Percentiles rank a stretch among this genome's conserved stretches.
Evolutionary conservation across 2,797 vertebrate species (phyloP).

Genomic region (Crocodylus rhombifer): DNA sequence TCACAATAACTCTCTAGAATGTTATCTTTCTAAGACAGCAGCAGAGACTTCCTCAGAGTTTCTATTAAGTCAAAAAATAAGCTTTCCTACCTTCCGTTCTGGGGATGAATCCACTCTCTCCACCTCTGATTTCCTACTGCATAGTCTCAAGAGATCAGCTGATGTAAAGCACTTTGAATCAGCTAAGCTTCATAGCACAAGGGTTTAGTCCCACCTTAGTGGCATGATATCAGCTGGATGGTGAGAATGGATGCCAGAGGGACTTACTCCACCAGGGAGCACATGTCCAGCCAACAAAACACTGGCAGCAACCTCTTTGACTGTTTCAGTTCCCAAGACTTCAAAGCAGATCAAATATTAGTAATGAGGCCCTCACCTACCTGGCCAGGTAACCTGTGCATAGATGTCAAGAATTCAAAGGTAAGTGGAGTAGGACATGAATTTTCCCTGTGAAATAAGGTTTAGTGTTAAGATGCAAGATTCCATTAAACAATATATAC

Average conservation of each 20-base stretch:
- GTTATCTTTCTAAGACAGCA: neutral
- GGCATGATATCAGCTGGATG: neutral
- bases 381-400: neutral
- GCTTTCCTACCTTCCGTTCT: neutral
- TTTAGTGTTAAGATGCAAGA: neutral
- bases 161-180: neutral
- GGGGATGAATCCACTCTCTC: neutral
- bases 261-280: conserved; percentile 48
- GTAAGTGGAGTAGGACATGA: neutral
- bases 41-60: neutral
- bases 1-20: rapidly evolving
- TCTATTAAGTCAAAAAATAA: neutral
- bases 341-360: neutral
- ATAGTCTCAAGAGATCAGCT: rapidly evolving
- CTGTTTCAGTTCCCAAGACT: conserved; percentile 15
- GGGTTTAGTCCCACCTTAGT: neutral
- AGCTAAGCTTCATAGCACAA: neutral
- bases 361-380: conserved; percentile 15
- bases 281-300: conserved; percentile 60
- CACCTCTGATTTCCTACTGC: neutral
- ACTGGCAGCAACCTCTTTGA: neutral
- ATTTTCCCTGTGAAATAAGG: neutral
- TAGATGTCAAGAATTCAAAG: neutral
- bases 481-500: neutral
- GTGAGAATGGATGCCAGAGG: neutral